phyloP scores from a whole-genome alignment of 2,888 invertebrate species.

The Papilio demoleus region DNA sequence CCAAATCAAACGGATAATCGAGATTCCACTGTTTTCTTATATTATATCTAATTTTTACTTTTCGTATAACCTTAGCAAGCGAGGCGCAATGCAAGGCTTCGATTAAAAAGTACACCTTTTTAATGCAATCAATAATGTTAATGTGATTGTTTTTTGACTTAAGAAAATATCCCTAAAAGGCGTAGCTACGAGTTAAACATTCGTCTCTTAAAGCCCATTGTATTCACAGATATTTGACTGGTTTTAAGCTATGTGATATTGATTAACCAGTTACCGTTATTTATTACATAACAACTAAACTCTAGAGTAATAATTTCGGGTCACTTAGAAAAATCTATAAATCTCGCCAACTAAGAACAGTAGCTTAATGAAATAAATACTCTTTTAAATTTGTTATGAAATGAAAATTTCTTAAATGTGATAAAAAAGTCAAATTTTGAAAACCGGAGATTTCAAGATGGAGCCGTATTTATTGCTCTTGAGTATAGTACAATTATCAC shows the following conservation, averaged over 20 bases:
- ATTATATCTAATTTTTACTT: constrained; percentile 11
- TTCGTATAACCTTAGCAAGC: constrained; percentile 29
- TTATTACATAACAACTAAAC: no score
- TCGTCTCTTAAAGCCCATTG: constrained; percentile 30
- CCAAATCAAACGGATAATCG: not conserved
- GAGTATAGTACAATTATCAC: not conserved
- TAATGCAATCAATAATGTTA: constrained; percentile 3
- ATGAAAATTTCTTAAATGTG: no score
- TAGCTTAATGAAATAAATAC: no score
- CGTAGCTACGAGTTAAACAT: constrained; percentile 42
- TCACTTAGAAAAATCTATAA: no score
- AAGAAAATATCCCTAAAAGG: constrained; percentile 39
- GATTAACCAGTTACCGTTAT: not conserved
- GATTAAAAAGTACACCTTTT: constrained; percentile 6
- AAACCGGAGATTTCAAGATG: no score
- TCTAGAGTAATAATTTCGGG: no score
- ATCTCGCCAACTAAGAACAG: no score
- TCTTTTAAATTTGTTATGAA: no score
- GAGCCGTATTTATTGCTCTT: no score
- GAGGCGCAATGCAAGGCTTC: constrained; percentile 39
- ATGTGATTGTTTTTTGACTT: constrained; percentile 13
- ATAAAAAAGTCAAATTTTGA: no score
- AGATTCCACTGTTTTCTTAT: constrained; percentile 8
- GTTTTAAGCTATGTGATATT: constrained; percentile 5
- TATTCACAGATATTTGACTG: constrained; percentile 44